phyloP scores from a whole-genome alignment of 2,797 vertebrate species.

The Rallus crepitans region DNA sequence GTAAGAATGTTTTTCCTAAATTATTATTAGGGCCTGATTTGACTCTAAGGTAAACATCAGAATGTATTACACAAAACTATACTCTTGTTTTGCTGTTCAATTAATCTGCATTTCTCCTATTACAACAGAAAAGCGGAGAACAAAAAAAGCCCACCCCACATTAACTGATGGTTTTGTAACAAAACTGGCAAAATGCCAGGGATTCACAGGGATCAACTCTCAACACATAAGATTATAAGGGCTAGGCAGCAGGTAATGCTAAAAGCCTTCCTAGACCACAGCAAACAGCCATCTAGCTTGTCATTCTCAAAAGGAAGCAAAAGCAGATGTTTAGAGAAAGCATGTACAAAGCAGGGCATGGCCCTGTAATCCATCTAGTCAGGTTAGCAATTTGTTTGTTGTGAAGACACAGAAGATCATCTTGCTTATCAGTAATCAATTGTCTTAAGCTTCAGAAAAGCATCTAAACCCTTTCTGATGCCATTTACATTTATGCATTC shows the following conservation, averaged over 20 bases:
- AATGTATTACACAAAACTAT: neutral
- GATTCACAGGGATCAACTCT: neutral
- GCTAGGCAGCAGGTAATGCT: neutral
- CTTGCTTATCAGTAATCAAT: neutral
- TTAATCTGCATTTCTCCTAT: neutral
- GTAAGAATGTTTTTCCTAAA: neutral
- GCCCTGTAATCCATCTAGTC: neutral
- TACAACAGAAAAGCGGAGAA: neutral
- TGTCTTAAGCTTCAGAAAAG: neutral
- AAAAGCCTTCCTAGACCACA: neutral
- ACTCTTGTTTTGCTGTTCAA: neutral
- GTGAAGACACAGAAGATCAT: neutral
- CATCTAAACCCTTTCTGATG: neutral
- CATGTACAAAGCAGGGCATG: accelerated
- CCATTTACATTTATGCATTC: neutral
- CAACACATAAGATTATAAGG: neutral
- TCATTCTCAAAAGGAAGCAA: neutral
- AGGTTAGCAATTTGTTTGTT: neutral
- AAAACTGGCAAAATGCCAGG: neutral
- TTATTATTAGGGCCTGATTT: neutral
- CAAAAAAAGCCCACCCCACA: accelerated
- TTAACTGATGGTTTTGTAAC: neutral
- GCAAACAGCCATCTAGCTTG: neutral
- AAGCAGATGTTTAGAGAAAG: neutral
- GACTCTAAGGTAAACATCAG: neutral